Evolutionary conservation across 2,888 invertebrate genomes (phyloP).

Genomic region (Clanis bilineata): DNA sequence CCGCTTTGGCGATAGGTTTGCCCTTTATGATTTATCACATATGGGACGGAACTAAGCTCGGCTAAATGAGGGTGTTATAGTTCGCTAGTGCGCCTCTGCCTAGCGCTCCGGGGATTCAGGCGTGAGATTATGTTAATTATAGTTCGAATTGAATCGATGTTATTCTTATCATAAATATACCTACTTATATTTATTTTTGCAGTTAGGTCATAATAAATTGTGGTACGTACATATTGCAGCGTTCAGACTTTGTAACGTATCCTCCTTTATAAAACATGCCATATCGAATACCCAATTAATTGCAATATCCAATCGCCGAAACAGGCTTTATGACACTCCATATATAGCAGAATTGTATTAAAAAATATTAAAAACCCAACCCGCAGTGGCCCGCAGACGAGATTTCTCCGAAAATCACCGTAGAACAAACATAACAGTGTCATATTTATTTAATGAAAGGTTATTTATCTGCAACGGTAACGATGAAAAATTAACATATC

Average conservation of each 20-base stretch:
- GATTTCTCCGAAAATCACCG: conserved; percentile 2
- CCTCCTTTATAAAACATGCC: neutral
- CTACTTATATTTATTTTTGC: too few relatives aligned
- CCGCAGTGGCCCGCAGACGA: neutral
- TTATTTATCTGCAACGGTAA: conserved; percentile 45
- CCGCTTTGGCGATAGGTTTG: too few relatives aligned
- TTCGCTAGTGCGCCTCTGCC: neutral
- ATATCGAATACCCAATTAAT: neutral
- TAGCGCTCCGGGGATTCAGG: too few relatives aligned
- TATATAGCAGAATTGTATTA: neutral
- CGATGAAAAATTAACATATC: conserved; percentile 64
- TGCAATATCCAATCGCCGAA: neutral
- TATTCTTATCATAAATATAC: too few relatives aligned
- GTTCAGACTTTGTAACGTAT: neutral
- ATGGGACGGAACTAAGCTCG: too few relatives aligned
- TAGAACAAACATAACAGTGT: conserved; percentile 20
- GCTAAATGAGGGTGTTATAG: too few relatives aligned
- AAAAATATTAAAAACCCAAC: neutral
- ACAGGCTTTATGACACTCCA: neutral
- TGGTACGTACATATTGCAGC: too few relatives aligned
- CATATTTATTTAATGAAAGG: conserved; percentile 30
- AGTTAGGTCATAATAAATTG: too few relatives aligned
- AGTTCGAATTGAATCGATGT: too few relatives aligned
- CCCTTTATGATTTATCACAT: too few relatives aligned
- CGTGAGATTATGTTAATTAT: too few relatives aligned